phyloP scores from a whole-genome alignment of 2,888 invertebrate genomes.

The Chrysotoxum bicinctum region DNA sequence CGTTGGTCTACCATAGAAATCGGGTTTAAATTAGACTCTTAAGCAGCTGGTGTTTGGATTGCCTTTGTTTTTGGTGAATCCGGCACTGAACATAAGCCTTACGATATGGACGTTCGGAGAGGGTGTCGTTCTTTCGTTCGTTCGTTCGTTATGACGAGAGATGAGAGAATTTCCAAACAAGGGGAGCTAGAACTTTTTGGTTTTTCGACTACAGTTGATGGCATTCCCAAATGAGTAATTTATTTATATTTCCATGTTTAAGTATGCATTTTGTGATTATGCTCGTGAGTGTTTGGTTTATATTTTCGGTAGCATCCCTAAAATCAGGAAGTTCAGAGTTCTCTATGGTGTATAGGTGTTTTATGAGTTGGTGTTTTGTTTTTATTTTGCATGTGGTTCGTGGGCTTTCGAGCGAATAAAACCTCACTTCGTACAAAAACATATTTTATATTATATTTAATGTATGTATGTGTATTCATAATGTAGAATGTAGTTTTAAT shows the following conservation, averaged over 20 bases:
- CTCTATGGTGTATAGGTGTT: background rate
- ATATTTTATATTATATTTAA: too few relatives aligned
- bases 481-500: constrained; percentile 30
- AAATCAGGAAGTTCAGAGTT: background rate
- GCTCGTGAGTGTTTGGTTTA: constrained; percentile 30
- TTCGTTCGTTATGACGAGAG: too few relatives aligned
- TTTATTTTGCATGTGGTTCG: constrained; percentile 14
- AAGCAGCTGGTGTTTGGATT: too few relatives aligned
- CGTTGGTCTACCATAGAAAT: too few relatives aligned
- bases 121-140: background rate
- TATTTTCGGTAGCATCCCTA: background rate
- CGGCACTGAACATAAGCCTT: background rate
- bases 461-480: too few relatives aligned
- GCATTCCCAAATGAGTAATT: constrained; percentile 69
- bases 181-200: constrained; percentile 17
- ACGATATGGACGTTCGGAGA: background rate
- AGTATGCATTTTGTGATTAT: constrained; percentile 65
- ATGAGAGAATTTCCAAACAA: background rate
- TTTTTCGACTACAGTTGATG: constrained; percentile 39
- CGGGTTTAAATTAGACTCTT: too few relatives aligned
- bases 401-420: constrained; percentile 48
- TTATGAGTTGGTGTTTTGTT: background rate
- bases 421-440: constrained; percentile 8
- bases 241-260: constrained; percentile 68
- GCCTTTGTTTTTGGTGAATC: background rate